Percentiles rank a stretch among this genome's conserved stretches.
Conservation (phyloP, 1,140 invertebrate species). For the Lutraria rhynchaena region DNA sequence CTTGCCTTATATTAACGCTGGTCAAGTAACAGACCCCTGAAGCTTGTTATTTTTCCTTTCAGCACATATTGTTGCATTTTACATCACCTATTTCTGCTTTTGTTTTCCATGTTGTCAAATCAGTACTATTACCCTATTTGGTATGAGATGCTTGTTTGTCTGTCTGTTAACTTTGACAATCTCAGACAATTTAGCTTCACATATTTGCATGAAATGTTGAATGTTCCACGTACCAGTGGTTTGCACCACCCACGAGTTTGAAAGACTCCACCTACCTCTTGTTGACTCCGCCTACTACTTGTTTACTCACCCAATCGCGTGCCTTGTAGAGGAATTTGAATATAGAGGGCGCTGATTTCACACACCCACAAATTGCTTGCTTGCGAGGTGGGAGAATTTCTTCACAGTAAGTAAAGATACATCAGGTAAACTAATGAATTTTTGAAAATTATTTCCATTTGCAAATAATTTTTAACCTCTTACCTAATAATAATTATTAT, state of each 20-base stretch:
- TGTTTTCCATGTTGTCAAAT: too few species aligned
- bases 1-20: slow-evolving; percentile 25
- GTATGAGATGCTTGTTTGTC: too few species aligned
- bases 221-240: not conserved
- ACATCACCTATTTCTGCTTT: too few species aligned
- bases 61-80: slow-evolving; percentile 32
- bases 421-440: too few species aligned
- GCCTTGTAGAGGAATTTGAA: slow-evolving; percentile 22
- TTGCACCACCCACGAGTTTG: slow-evolving; percentile 21
- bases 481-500: too few species aligned
- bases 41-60: slow-evolving; percentile 30
- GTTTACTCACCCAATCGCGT: slow-evolving; percentile 23
- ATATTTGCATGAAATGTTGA: slow-evolving; percentile 17
- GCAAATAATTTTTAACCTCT: too few species aligned
- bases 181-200: too few species aligned
- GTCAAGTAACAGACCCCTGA: not conserved
- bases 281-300: slow-evolving; percentile 37
- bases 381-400: slow-evolving; percentile 31
- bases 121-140: too few species aligned
- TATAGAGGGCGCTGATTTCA: slow-evolving; percentile 29
- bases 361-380: slow-evolving; percentile 3
- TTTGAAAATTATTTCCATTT: too few species aligned
- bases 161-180: too few species aligned
- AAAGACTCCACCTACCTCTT: slow-evolving; percentile 19
- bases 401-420: slow-evolving; percentile 33